These are phyloP conservation scores for Ceratina australensis DNA, from an alignment of 1,140 invertebrate species.

Conservation along the genomic window DNA sequence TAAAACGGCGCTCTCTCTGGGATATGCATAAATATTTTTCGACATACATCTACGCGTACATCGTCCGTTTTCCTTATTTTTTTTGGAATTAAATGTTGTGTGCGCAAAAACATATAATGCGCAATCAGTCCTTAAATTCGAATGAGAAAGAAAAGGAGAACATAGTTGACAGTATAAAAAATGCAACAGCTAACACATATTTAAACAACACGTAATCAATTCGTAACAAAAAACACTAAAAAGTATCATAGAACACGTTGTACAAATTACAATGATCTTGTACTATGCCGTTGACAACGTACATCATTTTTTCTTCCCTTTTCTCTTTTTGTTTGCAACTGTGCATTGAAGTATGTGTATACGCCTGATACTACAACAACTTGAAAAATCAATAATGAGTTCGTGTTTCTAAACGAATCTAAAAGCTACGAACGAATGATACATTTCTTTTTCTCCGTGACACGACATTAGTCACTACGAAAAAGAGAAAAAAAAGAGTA, in stretches of 20 bases:
- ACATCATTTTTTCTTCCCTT: not conserved
- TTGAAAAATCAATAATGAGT: conserved; percentile 28
- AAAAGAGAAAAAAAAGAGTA: conserved; percentile 19
- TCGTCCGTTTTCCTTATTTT: not conserved
- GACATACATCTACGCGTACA: conserved; percentile 1
- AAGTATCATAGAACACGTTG: conserved; percentile 16
- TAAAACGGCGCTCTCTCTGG: conserved; percentile 20
- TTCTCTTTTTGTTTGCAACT: conserved; percentile 4
- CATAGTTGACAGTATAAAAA: conserved; percentile 28
- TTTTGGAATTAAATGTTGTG: conserved; percentile 28
- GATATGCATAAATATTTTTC: conserved; percentile 35
- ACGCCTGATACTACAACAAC: conserved; percentile 25
- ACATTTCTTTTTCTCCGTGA: conserved; percentile 5
- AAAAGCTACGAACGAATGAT: conserved; percentile 33
- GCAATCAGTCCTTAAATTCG: conserved; percentile 34
- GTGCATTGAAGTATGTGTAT: not conserved
- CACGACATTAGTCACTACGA: conserved; percentile 8
- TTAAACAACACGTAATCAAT: conserved; percentile 43
- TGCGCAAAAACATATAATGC: conserved; percentile 2
- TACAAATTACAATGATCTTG: conserved; percentile 11
- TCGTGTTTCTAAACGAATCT: conserved; percentile 25
- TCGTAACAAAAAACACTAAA: conserved; percentile 32
- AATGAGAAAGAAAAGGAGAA: conserved; percentile 3
- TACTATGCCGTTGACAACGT: conserved; percentile 6
- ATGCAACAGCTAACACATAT: conserved; percentile 47